Percentiles rank a stretch among this genome's conserved stretches.
phyloP scores from a whole-genome alignment of 2,888 invertebrate species.

The Caenorhabditis panamensis region DNA sequence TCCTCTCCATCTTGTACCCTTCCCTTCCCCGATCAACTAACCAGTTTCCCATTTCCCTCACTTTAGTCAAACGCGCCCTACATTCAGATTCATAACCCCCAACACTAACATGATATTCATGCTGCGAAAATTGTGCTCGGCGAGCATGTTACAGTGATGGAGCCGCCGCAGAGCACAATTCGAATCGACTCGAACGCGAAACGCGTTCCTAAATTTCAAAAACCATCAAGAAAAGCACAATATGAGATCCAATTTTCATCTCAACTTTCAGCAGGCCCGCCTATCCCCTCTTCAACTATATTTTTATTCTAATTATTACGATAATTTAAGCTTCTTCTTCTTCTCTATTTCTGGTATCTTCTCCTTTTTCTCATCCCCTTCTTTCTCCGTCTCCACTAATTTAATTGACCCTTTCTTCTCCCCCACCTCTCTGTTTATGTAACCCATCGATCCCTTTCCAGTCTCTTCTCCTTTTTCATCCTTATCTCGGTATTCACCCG shows the following conservation, averaged over 20 bases:
- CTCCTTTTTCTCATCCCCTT: slow-evolving; percentile 45
- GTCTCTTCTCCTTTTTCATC: slow-evolving; percentile 34
- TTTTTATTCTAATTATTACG: slow-evolving; percentile 42
- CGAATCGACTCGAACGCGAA: slow-evolving; percentile 30
- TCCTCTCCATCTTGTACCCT: slow-evolving; percentile 17
- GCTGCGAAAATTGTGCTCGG: slow-evolving; percentile 52
- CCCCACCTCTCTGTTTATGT: slow-evolving; percentile 30
- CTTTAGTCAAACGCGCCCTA: slow-evolving; percentile 30
- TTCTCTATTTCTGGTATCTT: slow-evolving; percentile 57
- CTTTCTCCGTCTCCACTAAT: slow-evolving; percentile 35
- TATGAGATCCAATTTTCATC: slow-evolving; percentile 44
- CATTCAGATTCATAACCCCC: not conserved
- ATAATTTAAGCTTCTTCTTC: slow-evolving; percentile 52
- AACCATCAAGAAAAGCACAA: slow-evolving; percentile 56
- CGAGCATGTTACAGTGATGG: slow-evolving; percentile 44
- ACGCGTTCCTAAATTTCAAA: slow-evolving; percentile 29
- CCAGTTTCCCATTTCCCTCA: slow-evolving; percentile 26
- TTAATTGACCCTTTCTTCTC: slow-evolving; percentile 33
- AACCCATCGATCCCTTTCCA: slow-evolving; percentile 54
- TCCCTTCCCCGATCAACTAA: slow-evolving; percentile 17
- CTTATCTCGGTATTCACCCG: slow-evolving; percentile 41
- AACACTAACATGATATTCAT: slow-evolving; percentile 50
- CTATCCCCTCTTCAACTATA: not conserved
- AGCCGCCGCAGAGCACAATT: slow-evolving; percentile 47
- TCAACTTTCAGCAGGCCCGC: slow-evolving; percentile 46